A percentile compares a stretch with the other conserved stretches of the same genome.
Evolutionary conservation across 2,888 invertebrate species (phyloP).

Genomic region (Brenthis daphne): DNA sequence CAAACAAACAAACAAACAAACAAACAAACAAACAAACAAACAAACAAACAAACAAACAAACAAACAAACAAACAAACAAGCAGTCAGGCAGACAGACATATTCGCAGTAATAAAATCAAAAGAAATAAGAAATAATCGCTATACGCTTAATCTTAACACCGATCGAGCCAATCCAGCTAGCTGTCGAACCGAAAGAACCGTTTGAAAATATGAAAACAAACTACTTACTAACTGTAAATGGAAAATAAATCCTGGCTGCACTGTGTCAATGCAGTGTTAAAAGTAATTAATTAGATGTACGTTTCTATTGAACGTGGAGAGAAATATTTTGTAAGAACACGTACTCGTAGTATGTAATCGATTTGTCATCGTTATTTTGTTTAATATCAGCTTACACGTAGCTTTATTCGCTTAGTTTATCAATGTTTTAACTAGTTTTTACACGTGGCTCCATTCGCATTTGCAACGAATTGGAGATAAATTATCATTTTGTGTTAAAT

Average conservation of each 20-base stretch:
- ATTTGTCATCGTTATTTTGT: too few species aligned
- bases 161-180: slow-evolving; percentile 30
- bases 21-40: too few species aligned
- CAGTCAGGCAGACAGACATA: neutral
- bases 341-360: too few species aligned
- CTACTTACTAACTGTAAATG: slow-evolving; percentile 39
- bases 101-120: neutral
- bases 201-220: slow-evolving; percentile 53
- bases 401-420: too few species aligned
- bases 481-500: too few species aligned
- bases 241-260: slow-evolving; percentile 34
- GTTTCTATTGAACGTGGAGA: slow-evolving; percentile 9
- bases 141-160: slow-evolving; percentile 28
- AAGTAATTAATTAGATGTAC: slow-evolving; percentile 34
- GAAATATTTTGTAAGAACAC: neutral
- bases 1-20: too few species aligned
- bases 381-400: too few species aligned
- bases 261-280: slow-evolving; percentile 28
- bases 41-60: too few species aligned
- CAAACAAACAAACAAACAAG: too few species aligned
- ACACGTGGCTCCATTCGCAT: too few species aligned
- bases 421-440: too few species aligned
- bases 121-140: slow-evolving; percentile 17
- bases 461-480: too few species aligned
- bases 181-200: slow-evolving; percentile 69